These are phyloP conservation scores for Ciconia nigra DNA, from an alignment of 2,797 vertebrate species.

Conservation along the genomic window DNA sequence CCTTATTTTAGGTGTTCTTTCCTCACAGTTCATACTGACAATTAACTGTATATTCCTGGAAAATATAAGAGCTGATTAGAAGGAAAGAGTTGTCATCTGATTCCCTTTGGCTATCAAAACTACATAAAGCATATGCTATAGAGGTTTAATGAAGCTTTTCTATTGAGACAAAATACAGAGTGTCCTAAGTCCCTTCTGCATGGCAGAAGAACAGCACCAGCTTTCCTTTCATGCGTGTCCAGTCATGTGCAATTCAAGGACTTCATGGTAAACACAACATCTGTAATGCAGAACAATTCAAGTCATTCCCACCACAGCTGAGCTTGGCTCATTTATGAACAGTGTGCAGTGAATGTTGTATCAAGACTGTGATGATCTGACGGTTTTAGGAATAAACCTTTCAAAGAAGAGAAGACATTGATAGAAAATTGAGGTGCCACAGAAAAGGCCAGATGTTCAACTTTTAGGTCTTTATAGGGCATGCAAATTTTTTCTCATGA, in stretches of 20 bases:
- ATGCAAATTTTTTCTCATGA: conserved; percentile 60
- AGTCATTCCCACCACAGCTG: neutral
- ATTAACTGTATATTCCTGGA: neutral
- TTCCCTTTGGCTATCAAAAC: neutral
- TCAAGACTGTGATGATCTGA: conserved; percentile 30
- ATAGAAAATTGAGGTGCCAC: conserved; percentile 47
- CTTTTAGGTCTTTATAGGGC: conserved; percentile 57
- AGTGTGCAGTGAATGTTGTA: neutral
- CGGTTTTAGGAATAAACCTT: conserved; percentile 20
- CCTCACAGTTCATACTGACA: neutral
- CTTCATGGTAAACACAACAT: neutral
- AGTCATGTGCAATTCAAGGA: neutral
- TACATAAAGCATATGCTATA: neutral
- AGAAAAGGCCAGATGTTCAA: conserved; percentile 69
- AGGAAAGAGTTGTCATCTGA: neutral
- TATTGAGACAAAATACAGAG: neutral
- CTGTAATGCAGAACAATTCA: neutral
- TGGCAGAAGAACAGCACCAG: neutral
- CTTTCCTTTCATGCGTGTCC: neutral
- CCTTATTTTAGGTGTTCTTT: neutral
- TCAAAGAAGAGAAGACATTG: conserved; percentile 32
- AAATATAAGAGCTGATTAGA: neutral
- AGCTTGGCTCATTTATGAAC: neutral
- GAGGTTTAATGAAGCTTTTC: neutral
- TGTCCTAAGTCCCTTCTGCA: neutral